phyloP scores from a whole-genome alignment of 1,140 invertebrate species.

The Psix sp. region DNA sequence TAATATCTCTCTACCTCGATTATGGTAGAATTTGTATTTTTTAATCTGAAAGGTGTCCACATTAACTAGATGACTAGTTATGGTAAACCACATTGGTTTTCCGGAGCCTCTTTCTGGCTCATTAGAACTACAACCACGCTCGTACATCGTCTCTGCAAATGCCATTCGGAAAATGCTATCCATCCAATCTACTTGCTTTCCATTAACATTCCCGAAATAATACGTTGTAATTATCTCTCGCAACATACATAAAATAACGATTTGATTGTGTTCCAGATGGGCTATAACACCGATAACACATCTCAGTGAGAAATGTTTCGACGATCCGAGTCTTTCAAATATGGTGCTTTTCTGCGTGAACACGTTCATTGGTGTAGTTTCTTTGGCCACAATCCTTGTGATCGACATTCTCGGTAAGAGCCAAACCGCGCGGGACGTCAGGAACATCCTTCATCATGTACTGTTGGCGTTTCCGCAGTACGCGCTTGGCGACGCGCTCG shows the following conservation, averaged over 20 bases:
- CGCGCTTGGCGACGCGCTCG: constrained; percentile 79
- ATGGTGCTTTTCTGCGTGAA: constrained; percentile 82
- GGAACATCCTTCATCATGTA: constrained; percentile 79
- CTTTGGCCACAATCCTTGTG: constrained; percentile 80
- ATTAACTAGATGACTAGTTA: too few relatives aligned
- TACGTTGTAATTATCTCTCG: too few relatives aligned
- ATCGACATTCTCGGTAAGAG: constrained; percentile 81
- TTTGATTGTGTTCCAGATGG: constrained; percentile 68
- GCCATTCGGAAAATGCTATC: too few relatives aligned
- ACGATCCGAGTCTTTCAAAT: constrained; percentile 81
- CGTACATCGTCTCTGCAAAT: background rate
- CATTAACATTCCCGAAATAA: too few relatives aligned
- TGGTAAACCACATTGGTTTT: too few relatives aligned
- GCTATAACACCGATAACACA: constrained; percentile 77
- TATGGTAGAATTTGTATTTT: too few relatives aligned
- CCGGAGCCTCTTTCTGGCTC: constrained; percentile 4
- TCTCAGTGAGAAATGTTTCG: constrained; percentile 80
- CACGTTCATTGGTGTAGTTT: constrained; percentile 79
- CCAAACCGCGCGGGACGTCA: constrained; percentile 76
- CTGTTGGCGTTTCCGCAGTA: constrained; percentile 82
- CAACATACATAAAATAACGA: too few relatives aligned
- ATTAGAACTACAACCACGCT: constrained; percentile 2
- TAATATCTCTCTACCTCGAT: too few relatives aligned
- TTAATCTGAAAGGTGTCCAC: too few relatives aligned
- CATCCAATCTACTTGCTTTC: too few relatives aligned